Percentiles rank a stretch among this genome's conserved stretches.
Evolutionary conservation across 2,113 vertebrate genomes (phyloP).

Genomic region (Gulo gulo): DNA sequence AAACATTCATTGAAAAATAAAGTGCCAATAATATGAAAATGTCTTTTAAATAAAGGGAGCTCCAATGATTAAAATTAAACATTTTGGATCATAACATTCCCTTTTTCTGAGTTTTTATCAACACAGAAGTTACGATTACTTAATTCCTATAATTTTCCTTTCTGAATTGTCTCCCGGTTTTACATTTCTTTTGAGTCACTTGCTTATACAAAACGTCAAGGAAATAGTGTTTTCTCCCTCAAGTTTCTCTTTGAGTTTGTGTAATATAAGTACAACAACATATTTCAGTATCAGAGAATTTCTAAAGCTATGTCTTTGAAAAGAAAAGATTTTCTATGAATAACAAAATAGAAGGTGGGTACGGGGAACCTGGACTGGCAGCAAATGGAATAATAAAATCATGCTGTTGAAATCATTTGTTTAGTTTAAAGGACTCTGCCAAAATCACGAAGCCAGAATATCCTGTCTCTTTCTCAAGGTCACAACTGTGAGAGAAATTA

Average conservation of each 20-base stretch:
- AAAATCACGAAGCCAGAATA: constrained; percentile 56
- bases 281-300: constrained; percentile 9
- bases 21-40: neutral
- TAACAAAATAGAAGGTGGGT: constrained; percentile 67
- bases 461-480: constrained; percentile 68
- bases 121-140: constrained; percentile 27
- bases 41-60: constrained; percentile 16
- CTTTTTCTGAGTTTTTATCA: constrained; percentile 17
- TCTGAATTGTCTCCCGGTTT: constrained; percentile 50
- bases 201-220: constrained; percentile 8
- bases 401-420: constrained; percentile 36
- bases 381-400: constrained; percentile 69
- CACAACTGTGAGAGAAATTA: constrained; percentile 56
- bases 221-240: neutral
- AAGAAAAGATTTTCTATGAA: constrained; percentile 66
- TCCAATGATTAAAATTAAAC: constrained; percentile 34
- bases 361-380: constrained; percentile 57
- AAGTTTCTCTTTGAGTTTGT: constrained; percentile 19
- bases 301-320: constrained; percentile 32
- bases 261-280: neutral
- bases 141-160: constrained; percentile 54
- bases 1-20: neutral
- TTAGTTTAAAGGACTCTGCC: constrained; percentile 46
- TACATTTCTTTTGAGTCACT: constrained; percentile 38
- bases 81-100: constrained; percentile 35